Evolutionary conservation across 2,888 invertebrate species (phyloP), one percentile per base, ranked within the genome.

Genomic region (Ptychoptera contaminata): DNA sequence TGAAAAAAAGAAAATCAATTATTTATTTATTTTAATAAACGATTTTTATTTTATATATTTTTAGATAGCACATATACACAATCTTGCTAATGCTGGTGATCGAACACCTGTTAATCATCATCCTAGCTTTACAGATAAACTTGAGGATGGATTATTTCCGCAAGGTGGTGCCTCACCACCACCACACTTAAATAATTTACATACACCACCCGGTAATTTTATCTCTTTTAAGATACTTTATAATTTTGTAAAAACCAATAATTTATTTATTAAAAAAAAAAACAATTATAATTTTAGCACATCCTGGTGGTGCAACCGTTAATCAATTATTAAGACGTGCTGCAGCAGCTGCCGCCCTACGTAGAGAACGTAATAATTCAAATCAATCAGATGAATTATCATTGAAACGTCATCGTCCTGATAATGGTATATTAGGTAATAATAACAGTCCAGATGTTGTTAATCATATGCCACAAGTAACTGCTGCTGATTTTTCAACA

Each of bases 311-410:
- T 38, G 53, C 71, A 31, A 72, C 73, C 56, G 72, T 77, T 44
- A 76, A 76, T 56, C 78, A 77, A 53, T 70, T 80, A 57, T 68
- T 82, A 57, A 75, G 82, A 57, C 73, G 82, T 51, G 47, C 71
- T 68, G 49, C 73, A 67, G 47, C 72, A 67, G 47, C 57, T 66
- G 58, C 62, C 68, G 52, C 59, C 49, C 51, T 58, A 43, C 54
- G 60, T 16, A 56, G 59, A 16, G 58, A 60, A 43, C 56, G 58
- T 37, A 56, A 60, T 47, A 59, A 56, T 48, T 58, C 60, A 42
- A 57, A 55, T 50, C 58, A 58, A 48, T 59, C 57, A 46, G 60
- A 54, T 53, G 60, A 59, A 36, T 42, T 50, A 37, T 53, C 58
- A 42, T 46, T 61, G 29, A 66, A 66, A 54, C 58, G 66, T 44